Evolutionary conservation across 1,140 invertebrate genomes (phyloP).

Genomic region (Tetranychus cinnabarinus): DNA sequence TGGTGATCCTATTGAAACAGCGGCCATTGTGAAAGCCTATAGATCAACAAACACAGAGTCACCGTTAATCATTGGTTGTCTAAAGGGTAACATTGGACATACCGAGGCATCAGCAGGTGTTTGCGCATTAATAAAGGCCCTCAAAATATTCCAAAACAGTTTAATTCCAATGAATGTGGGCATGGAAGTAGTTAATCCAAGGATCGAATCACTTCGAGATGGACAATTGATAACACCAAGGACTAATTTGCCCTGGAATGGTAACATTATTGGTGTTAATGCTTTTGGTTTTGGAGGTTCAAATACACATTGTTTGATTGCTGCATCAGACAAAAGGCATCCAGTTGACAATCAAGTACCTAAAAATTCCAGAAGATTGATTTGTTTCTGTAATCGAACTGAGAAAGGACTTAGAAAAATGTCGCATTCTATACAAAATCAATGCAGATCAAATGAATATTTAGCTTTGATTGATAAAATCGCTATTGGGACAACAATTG

Average conservation of each 20-base stretch:
- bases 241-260: constrained; percentile 24
- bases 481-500: constrained; percentile 27
- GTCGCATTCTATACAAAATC: background rate
- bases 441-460: no score
- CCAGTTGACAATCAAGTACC: constrained; percentile 24
- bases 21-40: constrained; percentile 57
- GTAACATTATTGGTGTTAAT: constrained; percentile 18
- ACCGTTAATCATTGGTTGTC: constrained; percentile 70
- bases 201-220: constrained; percentile 62
- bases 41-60: constrained; percentile 30
- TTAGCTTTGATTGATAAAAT: no score
- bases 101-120: constrained; percentile 71
- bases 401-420: constrained; percentile 60
- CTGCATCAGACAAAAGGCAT: background rate
- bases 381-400: constrained; percentile 46
- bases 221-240: constrained; percentile 44
- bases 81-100: constrained; percentile 97
- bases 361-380: background rate
- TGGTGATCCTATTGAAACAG: constrained; percentile 48
- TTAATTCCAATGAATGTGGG: constrained; percentile 74
- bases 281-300: constrained; percentile 10
- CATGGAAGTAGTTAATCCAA: constrained; percentile 54
- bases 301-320: constrained; percentile 32
- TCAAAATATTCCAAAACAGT: constrained; percentile 67
- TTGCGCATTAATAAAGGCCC: constrained; percentile 47